Percentiles rank a stretch among this genome's conserved stretches.
Conservation (phyloP, 2,113 vertebrate genomes). For the Phaethon lepturus region DNA sequence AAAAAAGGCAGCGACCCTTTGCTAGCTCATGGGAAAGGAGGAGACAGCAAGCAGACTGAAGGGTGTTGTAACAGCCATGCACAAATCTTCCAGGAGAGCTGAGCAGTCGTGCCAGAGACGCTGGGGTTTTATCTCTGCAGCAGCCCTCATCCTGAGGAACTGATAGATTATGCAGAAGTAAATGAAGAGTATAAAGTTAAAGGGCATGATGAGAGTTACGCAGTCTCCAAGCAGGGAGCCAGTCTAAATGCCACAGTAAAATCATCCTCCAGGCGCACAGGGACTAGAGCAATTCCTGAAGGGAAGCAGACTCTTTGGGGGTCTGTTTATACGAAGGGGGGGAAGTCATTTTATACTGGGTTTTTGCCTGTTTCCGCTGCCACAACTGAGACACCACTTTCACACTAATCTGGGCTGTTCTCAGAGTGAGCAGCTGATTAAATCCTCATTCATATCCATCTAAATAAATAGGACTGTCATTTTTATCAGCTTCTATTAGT, state of each 20-base stretch:
- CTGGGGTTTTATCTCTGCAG: neutral
- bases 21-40: neutral
- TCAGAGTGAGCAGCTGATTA: neutral
- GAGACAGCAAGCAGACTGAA: neutral
- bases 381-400: neutral
- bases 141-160: neutral
- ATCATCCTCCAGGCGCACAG: neutral
- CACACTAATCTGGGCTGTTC: neutral
- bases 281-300: neutral
- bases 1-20: neutral
- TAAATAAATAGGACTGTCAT: neutral
- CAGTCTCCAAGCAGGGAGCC: neutral
- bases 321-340: neutral
- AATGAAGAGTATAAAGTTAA: neutral
- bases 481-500: neutral
- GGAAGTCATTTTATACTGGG: neutral
- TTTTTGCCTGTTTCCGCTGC: neutral
- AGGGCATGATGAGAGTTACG: neutral
- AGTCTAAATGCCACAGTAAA: neutral
- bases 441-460: neutral
- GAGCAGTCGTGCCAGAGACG: neutral
- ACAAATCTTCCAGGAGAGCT: neutral
- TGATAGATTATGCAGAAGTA: neutral
- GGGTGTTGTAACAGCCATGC: neutral
- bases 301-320: neutral